Evolutionary conservation across 2,113 vertebrate species (phyloP).

Genomic region (Talpa occidentalis): DNA sequence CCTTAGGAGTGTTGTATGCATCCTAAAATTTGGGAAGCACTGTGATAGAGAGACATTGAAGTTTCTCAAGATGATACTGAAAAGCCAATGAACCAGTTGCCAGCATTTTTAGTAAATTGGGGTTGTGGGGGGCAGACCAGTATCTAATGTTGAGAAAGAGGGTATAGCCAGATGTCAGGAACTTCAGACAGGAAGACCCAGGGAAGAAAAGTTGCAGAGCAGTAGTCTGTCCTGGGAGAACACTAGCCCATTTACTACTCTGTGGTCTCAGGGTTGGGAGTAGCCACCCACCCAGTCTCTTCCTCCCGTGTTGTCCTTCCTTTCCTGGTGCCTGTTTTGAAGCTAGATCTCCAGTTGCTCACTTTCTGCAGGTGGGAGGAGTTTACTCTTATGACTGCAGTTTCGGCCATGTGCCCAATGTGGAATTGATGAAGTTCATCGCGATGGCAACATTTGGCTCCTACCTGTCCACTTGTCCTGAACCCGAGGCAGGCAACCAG

Average conservation of each 20-base stretch:
- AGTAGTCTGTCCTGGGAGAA: not conserved
- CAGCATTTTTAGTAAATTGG: not conserved
- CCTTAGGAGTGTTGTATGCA: not conserved
- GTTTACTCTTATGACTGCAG: conserved; percentile 98
- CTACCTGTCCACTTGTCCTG: conserved; percentile 95
- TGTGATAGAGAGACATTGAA: not conserved
- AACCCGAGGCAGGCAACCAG: conserved; percentile 87
- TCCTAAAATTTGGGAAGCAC: conserved; percentile 5
- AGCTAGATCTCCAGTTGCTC: not conserved
- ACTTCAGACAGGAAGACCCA: not conserved
- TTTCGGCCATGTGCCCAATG: conserved; percentile 97
- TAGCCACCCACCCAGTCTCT: not conserved
- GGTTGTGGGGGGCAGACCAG: not conserved
- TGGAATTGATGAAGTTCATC: conserved; percentile 99
- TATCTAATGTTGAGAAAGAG: not conserved
- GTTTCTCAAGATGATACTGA: not conserved
- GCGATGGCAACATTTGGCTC: conserved; percentile 98
- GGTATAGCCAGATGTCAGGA: not conserved
- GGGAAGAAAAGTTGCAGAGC: not conserved
- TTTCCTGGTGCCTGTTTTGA: not conserved
- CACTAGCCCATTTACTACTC: not conserved
- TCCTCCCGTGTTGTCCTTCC: not conserved
- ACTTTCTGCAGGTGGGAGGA: conserved; percentile 91
- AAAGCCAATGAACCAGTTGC: not conserved
- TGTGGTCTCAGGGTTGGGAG: not conserved